Evolutionary conservation across 2,888 invertebrate species (phyloP), one percentile per base, ranked within the genome.

Genomic region (Dicroscelio sp.): DNA sequence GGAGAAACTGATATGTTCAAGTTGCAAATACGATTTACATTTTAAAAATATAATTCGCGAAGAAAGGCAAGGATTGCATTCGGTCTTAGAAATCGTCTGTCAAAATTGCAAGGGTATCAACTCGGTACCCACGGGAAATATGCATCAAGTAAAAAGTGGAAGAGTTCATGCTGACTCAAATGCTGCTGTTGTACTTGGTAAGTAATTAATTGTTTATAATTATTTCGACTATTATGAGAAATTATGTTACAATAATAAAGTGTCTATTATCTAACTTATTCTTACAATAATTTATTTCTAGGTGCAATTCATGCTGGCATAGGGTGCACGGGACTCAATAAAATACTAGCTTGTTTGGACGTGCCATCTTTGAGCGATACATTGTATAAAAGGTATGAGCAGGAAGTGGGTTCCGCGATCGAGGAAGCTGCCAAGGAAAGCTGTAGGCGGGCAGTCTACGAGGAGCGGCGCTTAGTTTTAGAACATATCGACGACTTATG

Each of bases 361-460:
- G 63, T 92, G 27, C 92, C 92, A 65, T 14, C 65, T 6, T 71
- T 93, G 1, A 67, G 71, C 20, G 58, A 10, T 17, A 23, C 82
- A 43, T 48, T 88, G 25, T 93, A 75, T 38, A 93, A 93, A 78
- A 73, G 90, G 27, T 93, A 92, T 78, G 90, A 93, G 60, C 65
- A 75, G 38, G 67, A 87, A 60, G 80, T 92, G 27, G 93, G 92
- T 17, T 86, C 90, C 20, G 75, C 85, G 5, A 84, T 93, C 17
- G 94, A 93, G 82, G 48, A 86, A 79, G 79, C 75, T 33, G 92
- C 94, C 30, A 76, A 78, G 38, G 85, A 93, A 27, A 94, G 92
- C 60, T 93, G 93, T 31, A 73, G 83, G 79, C 82, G 76, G 58
- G 92, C 90, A 48, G 33, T 79, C 83, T 73, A 67, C 10, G 65